Evolutionary conservation across 2,888 invertebrate genomes (phyloP).

Genomic region (Leptarthrus brevirostris): DNA sequence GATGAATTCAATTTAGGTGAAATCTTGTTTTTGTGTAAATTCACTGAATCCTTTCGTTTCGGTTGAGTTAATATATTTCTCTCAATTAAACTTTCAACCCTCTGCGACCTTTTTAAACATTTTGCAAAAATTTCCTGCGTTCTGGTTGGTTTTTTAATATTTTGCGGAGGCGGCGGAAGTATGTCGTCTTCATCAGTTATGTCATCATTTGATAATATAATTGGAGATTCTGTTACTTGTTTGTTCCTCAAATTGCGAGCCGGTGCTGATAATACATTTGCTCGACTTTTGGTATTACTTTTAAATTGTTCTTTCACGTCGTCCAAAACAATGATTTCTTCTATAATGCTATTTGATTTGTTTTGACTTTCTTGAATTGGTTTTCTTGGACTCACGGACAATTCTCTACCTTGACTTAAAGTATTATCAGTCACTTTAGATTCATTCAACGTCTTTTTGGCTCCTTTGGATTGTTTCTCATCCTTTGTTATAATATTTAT

Average conservation of each 20-base stretch:
- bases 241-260: neutral
- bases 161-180: neutral
- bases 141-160: conserved; percentile 15
- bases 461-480: too few relatives aligned
- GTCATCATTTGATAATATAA: conserved; percentile 1
- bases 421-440: too few relatives aligned
- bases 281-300: neutral
- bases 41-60: neutral
- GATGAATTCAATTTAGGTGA: neutral
- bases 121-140: conserved; percentile 14
- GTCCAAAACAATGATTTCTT: neutral
- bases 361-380: too few relatives aligned
- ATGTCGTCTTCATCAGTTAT: conserved; percentile 18
- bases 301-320: neutral
- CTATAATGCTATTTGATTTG: neutral
- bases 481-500: neutral
- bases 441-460: too few relatives aligned
- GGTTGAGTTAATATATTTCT: neutral
- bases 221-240: neutral
- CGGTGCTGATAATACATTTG: neutral
- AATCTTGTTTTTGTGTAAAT: neutral
- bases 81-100: conserved; percentile 19
- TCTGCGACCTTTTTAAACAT: conserved; percentile 14
- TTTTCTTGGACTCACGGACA: too few relatives aligned
- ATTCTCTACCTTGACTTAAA: too few relatives aligned